These are phyloP conservation scores for Neodon shergylaensis DNA, from an alignment of 2,113 vertebrate species.

Conservation along the genomic window DNA sequence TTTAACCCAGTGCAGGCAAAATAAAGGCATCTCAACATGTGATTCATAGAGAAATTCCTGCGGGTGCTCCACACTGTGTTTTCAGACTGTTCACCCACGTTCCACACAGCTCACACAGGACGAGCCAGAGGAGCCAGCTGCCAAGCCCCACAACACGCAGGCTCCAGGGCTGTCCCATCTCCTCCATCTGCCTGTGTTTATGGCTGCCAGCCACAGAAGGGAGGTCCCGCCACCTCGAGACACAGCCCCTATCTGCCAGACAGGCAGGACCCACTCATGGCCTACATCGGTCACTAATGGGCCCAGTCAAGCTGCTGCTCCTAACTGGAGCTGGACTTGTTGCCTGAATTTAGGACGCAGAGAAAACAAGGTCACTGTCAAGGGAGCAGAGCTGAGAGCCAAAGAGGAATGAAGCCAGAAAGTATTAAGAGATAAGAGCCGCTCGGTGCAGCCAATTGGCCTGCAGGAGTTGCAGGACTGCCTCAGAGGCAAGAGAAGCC, in stretches of 20 bases:
- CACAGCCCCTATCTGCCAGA: background rate
- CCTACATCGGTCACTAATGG: background rate
- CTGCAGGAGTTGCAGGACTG: background rate
- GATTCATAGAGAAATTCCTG: background rate
- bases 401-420: background rate
- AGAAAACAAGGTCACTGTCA: constrained; percentile 50
- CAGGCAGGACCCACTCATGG: background rate
- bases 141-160: background rate
- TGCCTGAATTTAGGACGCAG: background rate
- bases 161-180: background rate
- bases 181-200: fast-evolving
- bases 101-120: background rate
- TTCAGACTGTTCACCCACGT: background rate
- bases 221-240: background rate
- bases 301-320: background rate
- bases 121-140: background rate
- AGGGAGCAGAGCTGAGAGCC: background rate
- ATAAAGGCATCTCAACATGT: background rate
- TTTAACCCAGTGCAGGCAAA: background rate
- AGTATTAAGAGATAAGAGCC: background rate
- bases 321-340: background rate
- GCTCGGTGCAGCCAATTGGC: background rate
- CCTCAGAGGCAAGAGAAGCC: background rate
- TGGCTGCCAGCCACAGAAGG: background rate
- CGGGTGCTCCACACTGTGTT: background rate